Evolutionary conservation across 2,113 vertebrate species (phyloP), one percentile per base, ranked within the genome.

Genomic region (Charina bottae): DNA sequence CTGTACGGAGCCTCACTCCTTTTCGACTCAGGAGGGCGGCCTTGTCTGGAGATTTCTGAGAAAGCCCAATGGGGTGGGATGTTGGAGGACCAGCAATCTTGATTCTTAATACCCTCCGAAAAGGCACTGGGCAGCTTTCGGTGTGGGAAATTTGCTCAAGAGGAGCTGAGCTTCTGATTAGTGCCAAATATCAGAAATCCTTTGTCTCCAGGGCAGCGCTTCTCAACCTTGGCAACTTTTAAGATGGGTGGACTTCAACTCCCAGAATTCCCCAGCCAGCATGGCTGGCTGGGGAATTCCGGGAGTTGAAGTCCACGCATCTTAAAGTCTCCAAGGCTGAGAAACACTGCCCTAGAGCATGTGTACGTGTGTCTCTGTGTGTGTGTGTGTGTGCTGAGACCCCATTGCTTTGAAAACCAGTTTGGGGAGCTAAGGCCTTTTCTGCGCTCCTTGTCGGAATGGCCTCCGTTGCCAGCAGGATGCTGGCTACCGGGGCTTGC

Each of bases 171-270:
- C 49, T 28, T 12, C 26, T 0, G 26, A 64, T 64, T 64, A 3
- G 11, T 26, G 10, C 60, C 60, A 64, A 28, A 28, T 24, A 26
- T 62, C 60, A 26, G 60, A 24, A 62, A 8, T 28, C 11, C 23
- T 0, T 60, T 24, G 23, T 60, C 59, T 8, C 0, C 23, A 1
- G 23, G 9, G 23, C 59, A 0, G 59, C 0, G 59, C 1, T 60
- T 60, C 23, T 60, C 59, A 2, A 60, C 23, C 59, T 21, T 42
- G 42, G 42, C 42, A 42, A 5, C 23, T 60, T 60, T 19, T 6
- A n/a, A n/a, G 68, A 4, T 6, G 68, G 11, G 28, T 13, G 68
- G 12, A 78, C 6, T 78, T 78, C 62, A 68, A 28, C 28, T 78
- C 68, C 68, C 68, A 78, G 68, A 37, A 78, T n/a, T 37, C n/a